Evolutionary conservation across 2,888 invertebrate species (phyloP).

Genomic region (Catocala fraxini): DNA sequence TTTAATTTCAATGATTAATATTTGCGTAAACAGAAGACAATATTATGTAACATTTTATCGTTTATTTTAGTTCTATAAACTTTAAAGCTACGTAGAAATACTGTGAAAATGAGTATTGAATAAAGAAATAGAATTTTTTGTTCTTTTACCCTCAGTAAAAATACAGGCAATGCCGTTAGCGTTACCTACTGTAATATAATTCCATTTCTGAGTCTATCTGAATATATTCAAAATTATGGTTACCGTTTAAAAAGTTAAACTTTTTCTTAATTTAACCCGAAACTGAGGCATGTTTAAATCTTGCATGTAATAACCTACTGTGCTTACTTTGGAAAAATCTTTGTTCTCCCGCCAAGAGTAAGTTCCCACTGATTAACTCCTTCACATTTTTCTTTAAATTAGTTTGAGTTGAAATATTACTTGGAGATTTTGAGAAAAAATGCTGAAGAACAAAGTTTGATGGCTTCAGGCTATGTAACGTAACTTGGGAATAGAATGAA

Average conservation of each 20-base stretch:
- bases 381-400: slow-evolving; percentile 47
- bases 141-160: no score
- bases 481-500: no score
- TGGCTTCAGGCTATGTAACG: not conserved
- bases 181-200: no score
- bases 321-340: slow-evolving; percentile 37
- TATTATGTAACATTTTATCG: no score
- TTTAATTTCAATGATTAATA: no score
- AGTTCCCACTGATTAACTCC: slow-evolving; percentile 49
- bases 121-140: no score
- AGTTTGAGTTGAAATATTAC: slow-evolving; percentile 39
- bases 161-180: no score
- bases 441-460: slow-evolving; percentile 11
- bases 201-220: not conserved
- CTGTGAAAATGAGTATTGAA: no score
- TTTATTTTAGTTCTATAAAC: no score
- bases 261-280: slow-evolving; percentile 58
- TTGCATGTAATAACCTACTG: slow-evolving; percentile 41
- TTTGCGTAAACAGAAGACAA: no score
- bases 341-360: slow-evolving; percentile 36
- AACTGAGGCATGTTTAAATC: slow-evolving; percentile 60
- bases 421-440: slow-evolving; percentile 9
- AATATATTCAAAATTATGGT: slow-evolving; percentile 15
- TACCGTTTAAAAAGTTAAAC: slow-evolving; percentile 33
- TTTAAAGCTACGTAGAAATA: no score